Conservation (phyloP, 2,888 invertebrate genomes). For the Coleophora flavipennella region DNA sequence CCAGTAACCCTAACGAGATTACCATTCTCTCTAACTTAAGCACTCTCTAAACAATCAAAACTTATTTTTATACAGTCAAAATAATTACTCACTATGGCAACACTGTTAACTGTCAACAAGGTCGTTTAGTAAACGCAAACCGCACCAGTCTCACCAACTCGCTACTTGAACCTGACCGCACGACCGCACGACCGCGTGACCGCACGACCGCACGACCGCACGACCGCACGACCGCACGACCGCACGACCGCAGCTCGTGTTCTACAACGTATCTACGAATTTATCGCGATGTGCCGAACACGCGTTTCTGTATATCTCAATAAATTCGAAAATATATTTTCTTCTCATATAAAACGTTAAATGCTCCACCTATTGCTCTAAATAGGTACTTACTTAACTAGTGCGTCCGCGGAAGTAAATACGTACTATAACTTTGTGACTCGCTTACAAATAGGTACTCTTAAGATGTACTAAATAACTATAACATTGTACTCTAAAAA, state of each 20-base stretch:
- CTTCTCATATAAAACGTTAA: conserved; percentile 62
- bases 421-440: conserved; percentile 56
- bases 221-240: too few relatives aligned
- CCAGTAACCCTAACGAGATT: conserved; percentile 16
- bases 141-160: conserved; percentile 57
- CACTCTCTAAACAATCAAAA: conserved; percentile 29
- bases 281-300: neutral
- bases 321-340: conserved; percentile 37
- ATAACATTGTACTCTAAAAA: conserved; percentile 73
- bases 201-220: too few relatives aligned
- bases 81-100: conserved; percentile 68
- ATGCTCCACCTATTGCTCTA: conserved; percentile 65
- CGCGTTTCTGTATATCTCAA: conserved; percentile 26
- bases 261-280: neutral
- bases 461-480: conserved; percentile 69
- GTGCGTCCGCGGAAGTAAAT: conserved; percentile 64
- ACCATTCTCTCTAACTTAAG: conserved; percentile 1
- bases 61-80: conserved; percentile 67
- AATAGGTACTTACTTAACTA: conserved; percentile 43
- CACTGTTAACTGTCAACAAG: conserved; percentile 67
- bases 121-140: conserved; percentile 50
- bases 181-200: conserved; percentile 12
- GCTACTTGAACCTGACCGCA: too few relatives aligned
- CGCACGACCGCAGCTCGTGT: neutral
- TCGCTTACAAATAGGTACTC: conserved; percentile 62